Conservation (phyloP, 2,888 invertebrate species). For the Sinelater perroti region DNA sequence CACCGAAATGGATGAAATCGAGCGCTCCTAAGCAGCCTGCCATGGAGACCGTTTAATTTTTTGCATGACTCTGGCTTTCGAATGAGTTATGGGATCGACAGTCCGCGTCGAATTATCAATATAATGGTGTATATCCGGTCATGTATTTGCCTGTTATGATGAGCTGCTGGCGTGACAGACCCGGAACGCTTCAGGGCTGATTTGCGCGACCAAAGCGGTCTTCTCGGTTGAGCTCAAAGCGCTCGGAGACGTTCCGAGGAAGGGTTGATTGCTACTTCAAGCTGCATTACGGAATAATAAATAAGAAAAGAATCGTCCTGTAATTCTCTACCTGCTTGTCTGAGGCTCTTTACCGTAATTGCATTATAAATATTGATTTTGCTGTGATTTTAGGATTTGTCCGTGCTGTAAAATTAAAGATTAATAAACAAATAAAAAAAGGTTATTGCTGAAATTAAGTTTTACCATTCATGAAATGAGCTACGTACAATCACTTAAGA, state of each 20-base stretch:
- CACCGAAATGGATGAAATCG: no score
- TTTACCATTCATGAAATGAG: no score
- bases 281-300: constrained; percentile 17
- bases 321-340: constrained; percentile 5
- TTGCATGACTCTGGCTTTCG: constrained; percentile 23
- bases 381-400: no score
- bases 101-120: constrained; percentile 31
- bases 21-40: no score
- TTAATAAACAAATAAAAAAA: no score
- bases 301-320: constrained; percentile 1
- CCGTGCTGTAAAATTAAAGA: no score
- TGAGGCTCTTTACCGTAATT: no score
- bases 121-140: constrained; percentile 38
- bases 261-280: constrained; percentile 23
- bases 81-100: constrained; percentile 29
- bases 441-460: no score
- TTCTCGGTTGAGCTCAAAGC: constrained; percentile 16
- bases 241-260: constrained; percentile 3
- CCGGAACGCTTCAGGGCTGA: constrained; percentile 42
- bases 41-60: constrained; percentile 25
- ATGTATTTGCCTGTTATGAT: constrained; percentile 40
- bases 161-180: constrained; percentile 33
- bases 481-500: no score
- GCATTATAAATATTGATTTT: no score
- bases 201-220: constrained; percentile 35